Evolutionary conservation across 2,888 invertebrate species (phyloP), one percentile per base, ranked within the genome.

Genomic region (Brassicogethes aeneus): DNA sequence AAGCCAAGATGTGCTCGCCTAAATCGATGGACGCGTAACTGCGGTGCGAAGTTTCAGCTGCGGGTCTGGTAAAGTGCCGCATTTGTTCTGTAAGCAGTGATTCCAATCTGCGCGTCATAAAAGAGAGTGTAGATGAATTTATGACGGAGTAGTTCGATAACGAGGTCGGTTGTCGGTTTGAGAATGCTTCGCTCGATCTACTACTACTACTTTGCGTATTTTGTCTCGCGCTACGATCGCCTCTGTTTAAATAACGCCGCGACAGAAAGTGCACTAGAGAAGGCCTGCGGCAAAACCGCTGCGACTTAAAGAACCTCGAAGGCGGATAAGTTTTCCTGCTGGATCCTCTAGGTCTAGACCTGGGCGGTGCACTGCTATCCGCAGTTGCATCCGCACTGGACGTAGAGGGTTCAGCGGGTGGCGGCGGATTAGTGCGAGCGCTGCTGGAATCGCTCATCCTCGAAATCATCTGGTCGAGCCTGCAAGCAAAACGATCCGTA

Each of bases 261-360:
- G 61, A 55, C 38, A 60, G 47, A 44, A 59, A 56, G 41, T 62
- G 61, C 2, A 57, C 45, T 2, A 59, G 42, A 2, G 55, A 51
- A 1, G 59, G 51, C n/a, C 30, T 33, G 10, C 31, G 33, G 16
- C 12, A 12, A 10, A 8, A 3, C 14, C 32, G n/a, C 16, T 17
- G 12, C 31, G 34, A 31, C 12, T 13, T 5, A 32, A 32, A 32
- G 32, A 32, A 12, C 36, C 62, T 55, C 3, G 61, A 61, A 3
- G 62, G 62, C 5, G 64, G 64, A 43, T 62, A 64, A 2, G 64
- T 61, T 48, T 64, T 65, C 13, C 64, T 49, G n/a, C 49, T 51
- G 3, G 53, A 50, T 17, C 44, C 50, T 23, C 56, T 45, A 15
- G 52, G 51, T 31, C 54, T 50, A 5, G 8, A 10, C 5, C 12